phyloP scores from a whole-genome alignment of 2,888 invertebrate genomes.

The Ochropacha duplaris region DNA sequence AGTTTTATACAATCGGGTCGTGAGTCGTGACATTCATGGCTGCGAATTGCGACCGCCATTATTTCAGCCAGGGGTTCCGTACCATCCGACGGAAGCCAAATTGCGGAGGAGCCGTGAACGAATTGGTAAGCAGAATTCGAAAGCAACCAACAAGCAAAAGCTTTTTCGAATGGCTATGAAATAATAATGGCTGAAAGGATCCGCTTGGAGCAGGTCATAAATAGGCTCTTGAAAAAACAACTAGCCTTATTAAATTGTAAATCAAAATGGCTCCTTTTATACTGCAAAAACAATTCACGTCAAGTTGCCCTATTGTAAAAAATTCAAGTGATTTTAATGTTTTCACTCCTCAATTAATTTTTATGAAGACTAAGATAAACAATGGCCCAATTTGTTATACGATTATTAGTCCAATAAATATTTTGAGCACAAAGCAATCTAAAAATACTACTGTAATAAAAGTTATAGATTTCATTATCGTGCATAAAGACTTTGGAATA shows the following conservation, averaged over 20 bases:
- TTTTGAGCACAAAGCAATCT: not conserved
- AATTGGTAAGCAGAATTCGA: slow-evolving; percentile 48
- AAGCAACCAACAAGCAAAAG: slow-evolving; percentile 45
- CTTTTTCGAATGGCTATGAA: slow-evolving; percentile 46
- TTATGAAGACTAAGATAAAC: slow-evolving; percentile 3
- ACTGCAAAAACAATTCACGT: not conserved
- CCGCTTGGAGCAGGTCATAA: slow-evolving; percentile 15
- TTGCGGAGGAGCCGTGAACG: slow-evolving; percentile 34
- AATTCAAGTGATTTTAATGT: slow-evolving; percentile 10
- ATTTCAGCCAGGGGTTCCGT: slow-evolving; percentile 16
- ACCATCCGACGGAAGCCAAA: slow-evolving; percentile 29
- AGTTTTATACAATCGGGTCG: slow-evolving; percentile 18
- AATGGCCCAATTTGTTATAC: not conserved
- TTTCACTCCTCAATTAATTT: slow-evolving; percentile 15
- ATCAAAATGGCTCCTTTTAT: slow-evolving; percentile 9
- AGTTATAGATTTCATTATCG: too few relatives aligned
- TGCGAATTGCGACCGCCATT: slow-evolving; percentile 24
- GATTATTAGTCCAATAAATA: not conserved
- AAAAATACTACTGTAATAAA: not conserved
- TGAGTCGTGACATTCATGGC: slow-evolving; percentile 18
- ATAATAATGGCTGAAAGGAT: slow-evolving; percentile 46
- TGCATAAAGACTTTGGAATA: too few relatives aligned
- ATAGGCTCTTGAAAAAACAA: slow-evolving; percentile 33
- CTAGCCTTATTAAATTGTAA: slow-evolving; percentile 29
- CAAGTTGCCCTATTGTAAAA: not conserved